Evolutionary conservation across 2,113 vertebrate genomes (phyloP).

Genomic region (Pteronura brasiliensis): DNA sequence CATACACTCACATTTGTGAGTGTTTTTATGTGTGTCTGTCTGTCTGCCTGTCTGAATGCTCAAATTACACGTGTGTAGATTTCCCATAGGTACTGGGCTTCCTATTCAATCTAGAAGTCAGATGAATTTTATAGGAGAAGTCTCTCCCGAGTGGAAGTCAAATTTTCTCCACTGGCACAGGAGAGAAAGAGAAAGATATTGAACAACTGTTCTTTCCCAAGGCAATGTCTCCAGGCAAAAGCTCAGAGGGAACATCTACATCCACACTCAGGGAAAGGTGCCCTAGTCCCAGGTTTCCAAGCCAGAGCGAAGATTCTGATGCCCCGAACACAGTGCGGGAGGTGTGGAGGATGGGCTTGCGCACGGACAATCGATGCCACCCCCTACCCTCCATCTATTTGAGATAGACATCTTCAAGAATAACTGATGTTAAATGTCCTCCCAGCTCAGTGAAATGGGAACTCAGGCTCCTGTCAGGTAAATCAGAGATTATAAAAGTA

Average conservation of each 20-base stretch:
- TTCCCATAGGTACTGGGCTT: background rate
- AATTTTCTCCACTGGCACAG: background rate
- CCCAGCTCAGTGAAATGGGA: background rate
- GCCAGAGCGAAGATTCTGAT: background rate
- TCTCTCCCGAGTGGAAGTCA: background rate
- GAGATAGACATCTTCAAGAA: background rate
- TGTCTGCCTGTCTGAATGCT: background rate
- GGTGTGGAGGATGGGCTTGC: background rate
- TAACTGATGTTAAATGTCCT: background rate
- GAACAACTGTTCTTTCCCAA: background rate
- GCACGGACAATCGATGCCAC: background rate
- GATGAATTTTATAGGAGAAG: background rate
- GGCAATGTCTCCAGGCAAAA: background rate
- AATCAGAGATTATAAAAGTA: background rate
- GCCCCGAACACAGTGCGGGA: background rate
- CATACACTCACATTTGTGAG: background rate
- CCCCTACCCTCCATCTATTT: background rate
- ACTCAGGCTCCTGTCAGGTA: background rate
- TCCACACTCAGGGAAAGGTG: background rate
- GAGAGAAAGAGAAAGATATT: background rate
- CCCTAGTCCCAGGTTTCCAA: background rate
- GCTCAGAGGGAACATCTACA: background rate
- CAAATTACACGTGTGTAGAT: background rate
- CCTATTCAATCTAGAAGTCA: background rate
- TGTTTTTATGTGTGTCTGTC: background rate